phyloP scores from a whole-genome alignment of 2,888 invertebrate genomes.

The Epiperipatus broadwayi region DNA sequence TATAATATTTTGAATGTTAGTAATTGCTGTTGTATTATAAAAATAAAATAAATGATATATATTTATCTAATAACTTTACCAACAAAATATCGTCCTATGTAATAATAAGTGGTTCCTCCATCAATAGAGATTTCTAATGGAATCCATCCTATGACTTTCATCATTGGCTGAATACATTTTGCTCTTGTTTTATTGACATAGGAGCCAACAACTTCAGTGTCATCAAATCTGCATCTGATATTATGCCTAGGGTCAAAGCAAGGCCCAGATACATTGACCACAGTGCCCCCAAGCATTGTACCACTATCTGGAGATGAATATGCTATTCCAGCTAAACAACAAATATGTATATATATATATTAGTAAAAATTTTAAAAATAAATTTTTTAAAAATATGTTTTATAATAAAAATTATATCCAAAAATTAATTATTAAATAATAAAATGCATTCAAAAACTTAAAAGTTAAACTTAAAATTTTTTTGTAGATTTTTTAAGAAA shows the following conservation, averaged over 20 bases:
- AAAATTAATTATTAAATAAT: too few species aligned
- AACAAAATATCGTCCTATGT: slow-evolving; percentile 23
- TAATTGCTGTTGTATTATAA: not conserved
- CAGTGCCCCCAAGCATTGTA: slow-evolving; percentile 88
- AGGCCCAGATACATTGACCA: slow-evolving; percentile 88
- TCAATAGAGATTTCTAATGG: slow-evolving; percentile 21
- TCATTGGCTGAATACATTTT: slow-evolving; percentile 23
- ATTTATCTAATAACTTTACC: slow-evolving; percentile 10
- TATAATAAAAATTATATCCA: too few species aligned
- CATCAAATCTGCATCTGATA: slow-evolving; percentile 33
- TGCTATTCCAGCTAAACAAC: slow-evolving; percentile 4
- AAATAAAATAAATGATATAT: not conserved
- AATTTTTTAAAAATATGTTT: too few species aligned
- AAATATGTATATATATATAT: too few species aligned
- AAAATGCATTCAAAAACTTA: too few species aligned
- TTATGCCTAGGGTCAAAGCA: slow-evolving; percentile 59
- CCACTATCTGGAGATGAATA: slow-evolving; percentile 67
- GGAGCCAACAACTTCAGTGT: slow-evolving; percentile 20
- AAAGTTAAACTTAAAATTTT: too few species aligned
- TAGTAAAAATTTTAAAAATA: too few species aligned
- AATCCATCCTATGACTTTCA: slow-evolving; percentile 23
- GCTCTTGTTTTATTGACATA: slow-evolving; percentile 20
- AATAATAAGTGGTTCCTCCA: slow-evolving; percentile 23
- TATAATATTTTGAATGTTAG: not conserved
- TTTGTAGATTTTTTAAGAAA: too few species aligned